Percentiles rank a stretch among this genome's conserved stretches.
Evolutionary conservation across 2,888 invertebrate genomes (phyloP).

Genomic region (Lottia gigantea): DNA sequence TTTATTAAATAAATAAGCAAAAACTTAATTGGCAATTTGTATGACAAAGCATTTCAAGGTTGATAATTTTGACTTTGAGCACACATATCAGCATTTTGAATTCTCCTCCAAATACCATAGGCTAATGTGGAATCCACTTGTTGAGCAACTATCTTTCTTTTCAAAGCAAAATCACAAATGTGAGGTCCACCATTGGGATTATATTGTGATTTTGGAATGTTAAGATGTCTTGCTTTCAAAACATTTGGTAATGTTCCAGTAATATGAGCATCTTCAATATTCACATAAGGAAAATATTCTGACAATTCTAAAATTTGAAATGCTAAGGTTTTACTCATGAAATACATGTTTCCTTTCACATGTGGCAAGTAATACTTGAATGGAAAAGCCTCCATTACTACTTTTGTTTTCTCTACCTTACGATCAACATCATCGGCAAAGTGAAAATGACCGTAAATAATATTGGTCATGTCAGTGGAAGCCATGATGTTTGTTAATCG

Average conservation of each 20-base stretch:
- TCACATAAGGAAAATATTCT: conserved; percentile 42
- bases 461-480: conserved; percentile 7
- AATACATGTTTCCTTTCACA: conserved; percentile 41
- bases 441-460: conserved; percentile 14
- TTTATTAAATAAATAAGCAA: too few relatives aligned
- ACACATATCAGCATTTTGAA: conserved; percentile 9
- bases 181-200: conserved; percentile 3
- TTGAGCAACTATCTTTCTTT: conserved; percentile 15
- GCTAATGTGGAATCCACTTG: conserved; percentile 3
- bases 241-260: conserved; percentile 45
- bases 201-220: conserved; percentile 13
- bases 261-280: conserved; percentile 50
- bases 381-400: conserved; percentile 32
- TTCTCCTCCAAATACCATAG: conserved; percentile 7
- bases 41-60: too few relatives aligned
- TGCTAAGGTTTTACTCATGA: conserved; percentile 39
- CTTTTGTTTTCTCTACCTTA: conserved; percentile 38
- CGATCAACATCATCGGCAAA: conserved; percentile 22
- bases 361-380: conserved; percentile 38
- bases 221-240: conserved; percentile 20
- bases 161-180: conserved; percentile 15
- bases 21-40: too few relatives aligned
- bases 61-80: neutral
- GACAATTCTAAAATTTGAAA: conserved; percentile 34
- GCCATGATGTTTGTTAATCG: conserved; percentile 21